A percentile compares a stretch with the other conserved stretches of the same genome.
Evolutionary conservation across 2,797 vertebrate genomes (phyloP).

Genomic region (Champsocephalus esox): DNA sequence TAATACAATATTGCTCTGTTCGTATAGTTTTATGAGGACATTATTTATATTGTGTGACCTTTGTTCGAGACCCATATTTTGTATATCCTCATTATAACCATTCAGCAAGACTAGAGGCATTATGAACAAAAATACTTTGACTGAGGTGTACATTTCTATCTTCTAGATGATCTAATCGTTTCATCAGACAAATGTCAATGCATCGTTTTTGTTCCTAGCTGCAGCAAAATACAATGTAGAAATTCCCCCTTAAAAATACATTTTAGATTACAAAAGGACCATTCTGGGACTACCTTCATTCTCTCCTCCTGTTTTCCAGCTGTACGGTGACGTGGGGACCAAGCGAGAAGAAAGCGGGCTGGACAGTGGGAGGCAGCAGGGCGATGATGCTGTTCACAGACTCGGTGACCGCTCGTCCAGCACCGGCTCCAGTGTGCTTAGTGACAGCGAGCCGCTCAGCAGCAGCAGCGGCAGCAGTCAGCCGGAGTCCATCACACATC

Average conservation of each 20-base stretch:
- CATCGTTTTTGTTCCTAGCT: background rate
- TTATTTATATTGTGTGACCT: background rate
- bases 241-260: background rate
- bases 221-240: background rate
- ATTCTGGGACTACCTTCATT: background rate
- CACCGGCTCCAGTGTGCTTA: slow-evolving; percentile 80
- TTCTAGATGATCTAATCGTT: background rate
- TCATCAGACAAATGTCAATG: background rate
- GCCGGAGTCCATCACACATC: slow-evolving; percentile 67
- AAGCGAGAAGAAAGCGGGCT: slow-evolving; percentile 84
- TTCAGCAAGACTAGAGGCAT: background rate
- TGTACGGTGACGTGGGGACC: slow-evolving; percentile 93
- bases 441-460: slow-evolving; percentile 76
- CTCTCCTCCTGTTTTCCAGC: slow-evolving; percentile 78
- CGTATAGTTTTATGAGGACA: background rate
- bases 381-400: slow-evolving; percentile 70
- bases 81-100: background rate
- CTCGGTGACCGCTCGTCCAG: slow-evolving; percentile 81
- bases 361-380: slow-evolving; percentile 79
- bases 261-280: background rate
- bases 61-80: background rate
- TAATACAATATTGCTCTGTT: background rate
- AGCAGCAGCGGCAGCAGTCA: slow-evolving; percentile 77
- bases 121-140: background rate
- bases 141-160: background rate